These are phyloP conservation scores for Dinomys branickii DNA, from an alignment of 2,113 vertebrate species.

Conservation along the genomic window DNA sequence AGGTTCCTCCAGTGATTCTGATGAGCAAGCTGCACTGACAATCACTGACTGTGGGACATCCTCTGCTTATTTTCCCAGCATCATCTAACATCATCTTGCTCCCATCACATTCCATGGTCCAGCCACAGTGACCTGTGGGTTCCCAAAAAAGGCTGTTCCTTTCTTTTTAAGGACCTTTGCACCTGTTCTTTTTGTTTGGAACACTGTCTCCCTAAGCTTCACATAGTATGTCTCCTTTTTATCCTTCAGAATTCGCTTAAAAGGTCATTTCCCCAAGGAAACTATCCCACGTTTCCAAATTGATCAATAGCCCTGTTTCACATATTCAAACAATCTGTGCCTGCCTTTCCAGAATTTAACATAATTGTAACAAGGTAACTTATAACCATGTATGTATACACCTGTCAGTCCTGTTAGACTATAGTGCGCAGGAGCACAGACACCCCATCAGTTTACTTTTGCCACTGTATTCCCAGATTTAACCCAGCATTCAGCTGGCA, in stretches of 20 bases:
- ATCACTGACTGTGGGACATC: neutral
- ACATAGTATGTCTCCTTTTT: neutral
- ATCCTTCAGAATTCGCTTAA: neutral
- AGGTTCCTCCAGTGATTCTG: neutral
- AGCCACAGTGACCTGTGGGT: neutral
- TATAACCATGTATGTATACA: neutral
- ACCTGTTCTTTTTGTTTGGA: neutral
- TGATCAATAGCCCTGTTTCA: neutral
- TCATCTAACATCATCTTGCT: neutral
- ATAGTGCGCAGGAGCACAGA: neutral
- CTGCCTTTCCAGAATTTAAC: constrained; percentile 49
- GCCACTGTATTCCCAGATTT: neutral
- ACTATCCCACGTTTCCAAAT: constrained; percentile 25
- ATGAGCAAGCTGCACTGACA: neutral
- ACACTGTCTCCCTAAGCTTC: neutral
- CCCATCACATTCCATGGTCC: neutral
- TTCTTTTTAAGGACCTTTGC: neutral
- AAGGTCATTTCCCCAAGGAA: constrained; percentile 31
- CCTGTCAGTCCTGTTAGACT: neutral
- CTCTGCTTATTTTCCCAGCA: neutral
- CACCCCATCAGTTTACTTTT: constrained; percentile 25
- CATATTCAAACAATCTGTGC: neutral
- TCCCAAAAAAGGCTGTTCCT: neutral
- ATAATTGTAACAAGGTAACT: neutral
- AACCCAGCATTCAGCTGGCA: neutral